Evolutionary conservation across 2,888 invertebrate species (phyloP).

Genomic region (Exocentrus adspersus): DNA sequence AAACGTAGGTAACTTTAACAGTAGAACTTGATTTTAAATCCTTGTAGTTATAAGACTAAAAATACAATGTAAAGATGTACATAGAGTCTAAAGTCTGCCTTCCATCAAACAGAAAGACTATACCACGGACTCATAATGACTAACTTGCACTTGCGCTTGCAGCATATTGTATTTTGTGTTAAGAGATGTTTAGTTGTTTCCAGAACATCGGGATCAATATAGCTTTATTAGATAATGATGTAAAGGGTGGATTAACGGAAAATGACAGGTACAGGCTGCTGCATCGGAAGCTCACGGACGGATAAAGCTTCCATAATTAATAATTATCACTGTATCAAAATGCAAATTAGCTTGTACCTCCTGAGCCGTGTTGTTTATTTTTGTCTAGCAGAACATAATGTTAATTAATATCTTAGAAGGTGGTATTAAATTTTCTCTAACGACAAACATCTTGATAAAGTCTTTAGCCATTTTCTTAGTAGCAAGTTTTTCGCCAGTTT

Average conservation of each 20-base stretch:
- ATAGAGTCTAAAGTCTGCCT: too few species aligned
- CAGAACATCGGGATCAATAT: slow-evolving; percentile 15
- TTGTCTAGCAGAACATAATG: not conserved
- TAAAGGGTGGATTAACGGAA: slow-evolving; percentile 3
- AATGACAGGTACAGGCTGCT: not conserved
- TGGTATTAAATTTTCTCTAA: not conserved
- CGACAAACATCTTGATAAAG: too few species aligned
- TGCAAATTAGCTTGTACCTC: not conserved
- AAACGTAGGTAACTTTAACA: too few species aligned
- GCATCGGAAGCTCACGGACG: not conserved
- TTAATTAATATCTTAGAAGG: not conserved
- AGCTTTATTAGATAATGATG: slow-evolving; percentile 5
- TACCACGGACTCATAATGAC: too few species aligned
- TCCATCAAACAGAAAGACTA: too few species aligned
- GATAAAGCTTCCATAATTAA: not conserved
- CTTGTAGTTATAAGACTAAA: too few species aligned
- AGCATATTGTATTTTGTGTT: slow-evolving; percentile 32
- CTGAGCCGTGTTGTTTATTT: not conserved
- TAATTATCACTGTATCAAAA: not conserved
- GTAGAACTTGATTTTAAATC: too few species aligned
- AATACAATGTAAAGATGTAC: too few species aligned
- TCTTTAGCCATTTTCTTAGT: too few species aligned
- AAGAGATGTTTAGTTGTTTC: slow-evolving; percentile 21
- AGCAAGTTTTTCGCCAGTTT: slow-evolving; percentile 19
- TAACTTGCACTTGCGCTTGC: slow-evolving; percentile 26